These are phyloP conservation scores for Sesia bembeciformis DNA, from an alignment of 2,888 invertebrate genomes.

Conservation along the genomic window DNA sequence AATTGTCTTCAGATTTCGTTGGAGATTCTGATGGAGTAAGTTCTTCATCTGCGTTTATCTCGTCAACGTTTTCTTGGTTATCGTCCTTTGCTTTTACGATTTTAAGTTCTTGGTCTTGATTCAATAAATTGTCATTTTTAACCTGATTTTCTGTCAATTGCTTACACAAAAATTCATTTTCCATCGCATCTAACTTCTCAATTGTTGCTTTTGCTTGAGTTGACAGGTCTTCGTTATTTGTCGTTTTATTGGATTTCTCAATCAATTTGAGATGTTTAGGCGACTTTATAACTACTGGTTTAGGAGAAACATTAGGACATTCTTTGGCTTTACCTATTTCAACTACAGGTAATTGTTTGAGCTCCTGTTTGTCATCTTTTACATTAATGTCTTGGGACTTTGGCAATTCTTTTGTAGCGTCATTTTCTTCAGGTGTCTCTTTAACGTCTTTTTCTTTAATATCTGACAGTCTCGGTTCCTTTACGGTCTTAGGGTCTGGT, in stretches of 20 bases:
- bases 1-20: conserved; percentile 51
- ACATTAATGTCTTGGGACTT: conserved; percentile 5
- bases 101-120: conserved; percentile 22
- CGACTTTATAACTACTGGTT: conserved; percentile 53
- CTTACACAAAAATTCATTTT: conserved; percentile 47
- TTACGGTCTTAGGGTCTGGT: conserved; percentile 48
- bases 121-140: conserved; percentile 50
- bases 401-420: conserved; percentile 6
- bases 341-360: conserved; percentile 17
- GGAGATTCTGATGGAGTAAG: conserved; percentile 27
- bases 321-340: conserved; percentile 62
- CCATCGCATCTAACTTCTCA: conserved; percentile 51
- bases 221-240: conserved; percentile 24
- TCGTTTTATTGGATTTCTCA: conserved; percentile 15
- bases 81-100: neutral
- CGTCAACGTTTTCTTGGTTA: neutral
- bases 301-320: conserved; percentile 41
- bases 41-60: neutral
- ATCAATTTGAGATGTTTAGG: conserved; percentile 27
- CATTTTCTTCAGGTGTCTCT: conserved; percentile 18
- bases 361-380: conserved; percentile 13
- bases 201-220: conserved; percentile 42
- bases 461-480: conserved; percentile 54
- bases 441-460: conserved; percentile 56
- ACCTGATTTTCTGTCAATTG: conserved; percentile 36